Base-by-base conservation (phyloP, 2,888 invertebrate genomes). In the Tanytarsus gracilentus region DNA sequence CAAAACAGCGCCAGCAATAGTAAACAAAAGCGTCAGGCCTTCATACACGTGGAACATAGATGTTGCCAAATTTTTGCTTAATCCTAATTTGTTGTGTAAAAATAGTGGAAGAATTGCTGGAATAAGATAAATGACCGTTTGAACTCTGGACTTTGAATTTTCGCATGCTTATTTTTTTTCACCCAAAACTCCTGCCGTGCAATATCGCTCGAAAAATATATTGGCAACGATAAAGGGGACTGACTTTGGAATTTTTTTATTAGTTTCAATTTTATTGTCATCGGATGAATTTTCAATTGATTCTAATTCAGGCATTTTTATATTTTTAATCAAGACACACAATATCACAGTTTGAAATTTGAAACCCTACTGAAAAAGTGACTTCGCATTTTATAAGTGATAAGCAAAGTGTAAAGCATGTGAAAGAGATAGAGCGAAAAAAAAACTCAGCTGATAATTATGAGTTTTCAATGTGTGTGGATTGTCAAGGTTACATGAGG, bases 1-100 rank as follows among this genome's bases (percentile, higher is more conserved):
- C 21, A 59, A 21, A 25, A 59, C 23, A 8, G 58, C 58, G 14
- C 58, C 58, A 44, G 30, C 14, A 30, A 59, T 39, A n/a, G 58
- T 48, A 25, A 59, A 48, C 16, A 21, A 48, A 25, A 59, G 18
- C 9, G 29, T 36, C 14, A 59, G 16, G 39, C 55, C 36, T 25
- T 48, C 49, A 29, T 30, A 59, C 7, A 29, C n/a, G 16, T 59
- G 58, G 33, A 59, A 59, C 2, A 59, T 21, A n/a, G 48, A 16
- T 18, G 58, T 59, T 8, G 58, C 29, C 23, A 48, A 11, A 9
- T 27, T 48, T 30, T 44, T 29, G 29, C 30, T 16, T 18, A 30
- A 48, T 5, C 48, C 48, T 21, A 59, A n/a, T 29, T 59, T 59
- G 6, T 27, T n/a, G 18, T 59, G 7, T n/a, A 59, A 48, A 25